Evolutionary conservation across 2,888 invertebrate species (phyloP).

Genomic region (Scaptomyza reducta): DNA sequence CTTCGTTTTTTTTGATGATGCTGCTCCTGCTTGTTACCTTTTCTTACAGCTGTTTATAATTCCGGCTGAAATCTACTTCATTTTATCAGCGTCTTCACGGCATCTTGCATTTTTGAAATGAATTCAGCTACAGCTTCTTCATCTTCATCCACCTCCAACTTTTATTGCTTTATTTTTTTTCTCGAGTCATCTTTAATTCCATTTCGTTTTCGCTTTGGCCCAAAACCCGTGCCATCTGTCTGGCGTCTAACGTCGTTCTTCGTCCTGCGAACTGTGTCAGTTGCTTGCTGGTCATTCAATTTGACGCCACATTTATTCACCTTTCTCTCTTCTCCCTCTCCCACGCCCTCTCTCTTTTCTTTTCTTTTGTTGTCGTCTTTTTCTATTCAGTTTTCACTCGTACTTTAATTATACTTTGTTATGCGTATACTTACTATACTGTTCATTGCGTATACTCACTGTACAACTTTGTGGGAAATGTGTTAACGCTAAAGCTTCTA

Average conservation of each 20-base stretch:
- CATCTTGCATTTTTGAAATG: constrained; percentile 74
- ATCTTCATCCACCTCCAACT: neutral
- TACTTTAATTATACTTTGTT: constrained; percentile 63
- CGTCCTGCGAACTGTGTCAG: constrained; percentile 15
- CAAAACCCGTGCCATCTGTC: constrained; percentile 23
- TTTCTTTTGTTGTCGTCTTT: constrained; percentile 3
- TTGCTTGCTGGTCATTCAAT: constrained; percentile 69
- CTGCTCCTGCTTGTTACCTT: constrained; percentile 16
- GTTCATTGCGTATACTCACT: constrained; percentile 52
- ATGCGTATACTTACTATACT: neutral
- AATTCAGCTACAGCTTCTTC: constrained; percentile 41
- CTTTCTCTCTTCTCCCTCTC: constrained; percentile 2
- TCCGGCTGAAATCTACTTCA: constrained; percentile 71
- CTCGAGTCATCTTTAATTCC: constrained; percentile 65
- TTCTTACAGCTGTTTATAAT: constrained; percentile 66
- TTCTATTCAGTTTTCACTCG: constrained; percentile 17
- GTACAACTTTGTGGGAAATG: constrained; percentile 13
- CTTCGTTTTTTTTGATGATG: constrained; percentile 7
- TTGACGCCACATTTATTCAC: constrained; percentile 75
- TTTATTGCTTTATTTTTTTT: constrained; percentile 11
- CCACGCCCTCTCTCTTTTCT: constrained; percentile 6
- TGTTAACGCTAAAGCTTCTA: constrained; percentile 18
- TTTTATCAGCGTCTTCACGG: constrained; percentile 76
- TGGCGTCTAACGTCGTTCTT: neutral
- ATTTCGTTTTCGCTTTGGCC: constrained; percentile 44